phyloP scores from a whole-genome alignment of 1,140 invertebrate genomes.

The Bombyx mandarina region DNA sequence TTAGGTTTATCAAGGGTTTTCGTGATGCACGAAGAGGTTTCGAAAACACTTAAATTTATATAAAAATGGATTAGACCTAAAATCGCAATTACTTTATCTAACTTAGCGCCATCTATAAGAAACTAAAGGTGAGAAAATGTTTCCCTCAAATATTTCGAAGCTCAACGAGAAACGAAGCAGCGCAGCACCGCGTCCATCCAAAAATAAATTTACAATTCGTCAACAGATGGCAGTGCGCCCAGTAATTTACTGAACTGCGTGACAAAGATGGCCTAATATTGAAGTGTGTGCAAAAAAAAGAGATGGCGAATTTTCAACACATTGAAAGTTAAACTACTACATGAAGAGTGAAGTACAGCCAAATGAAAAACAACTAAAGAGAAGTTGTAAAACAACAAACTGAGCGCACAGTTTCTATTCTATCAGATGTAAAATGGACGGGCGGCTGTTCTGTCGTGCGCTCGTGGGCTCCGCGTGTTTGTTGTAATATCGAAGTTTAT shows the following conservation, averaged over 20 bases:
- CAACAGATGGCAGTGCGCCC: slow-evolving; percentile 31
- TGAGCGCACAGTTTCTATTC: slow-evolving; percentile 52
- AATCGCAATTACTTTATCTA: too few relatives aligned
- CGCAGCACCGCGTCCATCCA: too few relatives aligned
- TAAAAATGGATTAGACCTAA: too few relatives aligned
- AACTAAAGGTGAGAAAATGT: too few relatives aligned
- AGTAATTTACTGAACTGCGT: slow-evolving; percentile 35
- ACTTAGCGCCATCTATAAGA: too few relatives aligned
- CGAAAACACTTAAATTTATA: too few relatives aligned
- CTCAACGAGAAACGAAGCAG: too few relatives aligned
- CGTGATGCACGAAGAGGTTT: too few relatives aligned
- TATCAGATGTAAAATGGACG: slow-evolving; percentile 72
- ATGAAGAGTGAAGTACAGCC: slow-evolving; percentile 32
- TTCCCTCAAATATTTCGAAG: too few relatives aligned
- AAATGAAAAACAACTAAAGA: slow-evolving; percentile 66
- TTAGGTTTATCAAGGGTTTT: too few relatives aligned
- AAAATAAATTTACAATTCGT: background rate
- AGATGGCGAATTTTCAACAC: slow-evolving; percentile 28
- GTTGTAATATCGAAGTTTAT: slow-evolving; percentile 66
- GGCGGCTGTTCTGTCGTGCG: slow-evolving; percentile 60
- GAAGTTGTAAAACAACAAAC: slow-evolving; percentile 71
- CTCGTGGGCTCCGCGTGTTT: slow-evolving; percentile 58
- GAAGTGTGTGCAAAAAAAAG: slow-evolving; percentile 17
- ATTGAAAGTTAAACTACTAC: slow-evolving; percentile 25
- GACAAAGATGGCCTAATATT: slow-evolving; percentile 25